Base-by-base conservation (phyloP, 2,888 invertebrate species). In the Bruchidius siliquastri region DNA sequence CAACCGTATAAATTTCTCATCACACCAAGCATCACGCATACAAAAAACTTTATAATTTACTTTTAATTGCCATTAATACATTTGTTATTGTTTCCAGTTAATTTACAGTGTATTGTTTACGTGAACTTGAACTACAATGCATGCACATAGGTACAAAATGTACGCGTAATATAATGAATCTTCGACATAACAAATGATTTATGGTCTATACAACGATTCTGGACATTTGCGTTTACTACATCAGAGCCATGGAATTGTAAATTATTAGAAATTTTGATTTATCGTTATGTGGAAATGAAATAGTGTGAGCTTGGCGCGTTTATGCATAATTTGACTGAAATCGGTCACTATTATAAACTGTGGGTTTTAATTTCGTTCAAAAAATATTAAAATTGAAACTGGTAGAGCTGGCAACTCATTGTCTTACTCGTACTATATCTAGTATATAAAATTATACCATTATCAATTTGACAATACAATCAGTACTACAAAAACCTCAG, bases 51-150 rank as follows among this genome's bases (percentile, higher is more conserved):
- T 67, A 72, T 76, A 74, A 78, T 78, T 73, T 70, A 69, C 71
- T 74, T 77, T 75, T 75, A 78, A 78, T 77, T 76, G 73, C 72
- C 70, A 71, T 68, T 78, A 77, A 77, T 78, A 75, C 70, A 72
- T 73, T 76, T 77, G 76, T 76, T 74, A 77, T 76, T 78, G 75
- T 73, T 72, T 75, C 74, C 72, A 74, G 71, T 77, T 76, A 76
- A 74, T 76, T 76, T 73, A 72, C 49, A 49, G 18, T 49, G 49
- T 49, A 49, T 49, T 49, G 49, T 49, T 49, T 49, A 49, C 49
- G 49, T 49, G 49, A 13, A 49, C 49, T 49, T 49, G 49, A 49
- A 49, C 49, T 49, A 49, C 49, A 49, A 8, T 49, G 8, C 49
- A 49, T 49, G 49, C 18, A 49, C 49, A 49, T 49, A 49, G 49